These are phyloP conservation scores for Bujurquina vittata DNA, from an alignment of 2,113 vertebrate species.

Conservation along the genomic window DNA sequence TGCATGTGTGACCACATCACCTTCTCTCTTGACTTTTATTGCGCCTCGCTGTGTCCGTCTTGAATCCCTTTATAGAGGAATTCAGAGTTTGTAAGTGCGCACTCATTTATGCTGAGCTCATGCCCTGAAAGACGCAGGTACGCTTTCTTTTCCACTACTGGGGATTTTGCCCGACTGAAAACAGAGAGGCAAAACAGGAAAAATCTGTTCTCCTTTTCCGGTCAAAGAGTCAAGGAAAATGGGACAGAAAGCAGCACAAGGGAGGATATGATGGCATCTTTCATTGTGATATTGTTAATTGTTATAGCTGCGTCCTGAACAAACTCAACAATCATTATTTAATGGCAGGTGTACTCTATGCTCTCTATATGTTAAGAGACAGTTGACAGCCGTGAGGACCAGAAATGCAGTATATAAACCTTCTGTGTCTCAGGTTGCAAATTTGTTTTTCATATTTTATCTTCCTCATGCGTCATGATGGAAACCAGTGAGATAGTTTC, in stretches of 20 bases:
- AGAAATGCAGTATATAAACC: background rate
- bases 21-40: background rate
- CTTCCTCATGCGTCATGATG: constrained; percentile 32
- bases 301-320: constrained; percentile 21
- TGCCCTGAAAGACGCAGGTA: constrained; percentile 32
- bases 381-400: background rate
- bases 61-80: background rate
- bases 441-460: constrained; percentile 25
- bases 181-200: constrained; percentile 86
- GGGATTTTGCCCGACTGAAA: constrained; percentile 36
- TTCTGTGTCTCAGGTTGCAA: background rate
- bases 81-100: background rate
- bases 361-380: constrained; percentile 5
- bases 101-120: background rate
- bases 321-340: constrained; percentile 48
- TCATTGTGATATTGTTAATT: constrained; percentile 68
- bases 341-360: constrained; percentile 50
- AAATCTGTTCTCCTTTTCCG: constrained; percentile 84
- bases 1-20: background rate
- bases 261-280: constrained; percentile 73
- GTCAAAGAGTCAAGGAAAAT: constrained; percentile 69
- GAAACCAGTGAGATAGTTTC: constrained; percentile 9
- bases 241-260: constrained; percentile 78
- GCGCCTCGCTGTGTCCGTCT: background rate
- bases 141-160: constrained; percentile 25